Evolutionary conservation across 2,113 vertebrate species (phyloP).

Genomic region (Calcarius ornatus): DNA sequence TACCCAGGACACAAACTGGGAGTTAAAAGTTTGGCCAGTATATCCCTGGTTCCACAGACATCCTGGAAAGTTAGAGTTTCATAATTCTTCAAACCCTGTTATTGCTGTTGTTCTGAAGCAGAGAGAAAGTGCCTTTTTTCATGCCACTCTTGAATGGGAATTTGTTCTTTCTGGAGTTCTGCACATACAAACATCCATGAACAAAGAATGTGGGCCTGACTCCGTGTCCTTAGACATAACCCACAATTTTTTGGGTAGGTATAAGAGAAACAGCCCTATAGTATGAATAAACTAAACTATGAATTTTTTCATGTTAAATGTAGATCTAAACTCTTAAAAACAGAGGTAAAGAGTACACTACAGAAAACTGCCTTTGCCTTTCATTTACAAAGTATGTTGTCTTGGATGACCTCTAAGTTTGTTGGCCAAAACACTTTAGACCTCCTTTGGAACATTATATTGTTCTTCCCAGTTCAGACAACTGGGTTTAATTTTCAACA

Average conservation of each 20-base stretch:
- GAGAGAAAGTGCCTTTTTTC: background rate
- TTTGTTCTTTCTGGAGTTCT: background rate
- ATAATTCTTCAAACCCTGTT: background rate
- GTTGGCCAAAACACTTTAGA: conserved; percentile 11
- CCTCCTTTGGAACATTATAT: conserved; percentile 36
- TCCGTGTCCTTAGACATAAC: background rate
- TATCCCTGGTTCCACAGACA: background rate
- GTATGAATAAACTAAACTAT: background rate
- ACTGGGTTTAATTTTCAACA: conserved; percentile 58
- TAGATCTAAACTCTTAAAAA: background rate
- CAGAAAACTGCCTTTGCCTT: background rate
- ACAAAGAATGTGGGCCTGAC: background rate
- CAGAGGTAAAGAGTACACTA: background rate
- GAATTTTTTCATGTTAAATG: background rate
- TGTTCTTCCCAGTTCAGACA: conserved; percentile 42
- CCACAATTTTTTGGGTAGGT: background rate
- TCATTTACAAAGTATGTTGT: background rate
- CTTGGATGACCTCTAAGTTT: conserved; percentile 32
- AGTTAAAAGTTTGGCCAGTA: background rate
- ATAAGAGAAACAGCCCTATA: background rate
- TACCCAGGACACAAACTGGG: background rate
- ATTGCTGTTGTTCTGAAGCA: background rate
- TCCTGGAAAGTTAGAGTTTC: background rate
- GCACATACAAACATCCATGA: background rate
- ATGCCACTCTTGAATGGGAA: background rate